These are phyloP conservation scores for Sander lucioperca DNA, from an alignment of 2,113 vertebrate species.

Conservation along the genomic window DNA sequence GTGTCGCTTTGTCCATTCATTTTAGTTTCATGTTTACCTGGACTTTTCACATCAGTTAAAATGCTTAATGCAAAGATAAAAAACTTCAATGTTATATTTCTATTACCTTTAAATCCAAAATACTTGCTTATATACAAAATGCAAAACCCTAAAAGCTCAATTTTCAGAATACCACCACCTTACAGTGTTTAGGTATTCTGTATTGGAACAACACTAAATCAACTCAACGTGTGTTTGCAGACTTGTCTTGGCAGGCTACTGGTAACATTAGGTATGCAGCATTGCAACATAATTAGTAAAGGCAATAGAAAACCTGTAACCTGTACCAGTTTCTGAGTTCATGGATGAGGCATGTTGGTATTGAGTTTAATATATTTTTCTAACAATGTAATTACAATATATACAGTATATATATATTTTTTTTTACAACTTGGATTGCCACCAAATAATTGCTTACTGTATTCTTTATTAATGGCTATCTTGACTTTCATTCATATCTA, in stretches of 20 bases:
- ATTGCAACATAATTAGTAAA: neutral
- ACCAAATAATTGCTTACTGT: neutral
- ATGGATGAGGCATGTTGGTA: neutral
- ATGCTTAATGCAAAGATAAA: neutral
- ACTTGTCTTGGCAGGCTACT: neutral
- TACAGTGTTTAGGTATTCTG: neutral
- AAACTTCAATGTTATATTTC: neutral
- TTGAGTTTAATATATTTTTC: neutral
- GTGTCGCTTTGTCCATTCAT: no score
- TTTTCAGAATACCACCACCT: neutral
- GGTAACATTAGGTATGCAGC: neutral
- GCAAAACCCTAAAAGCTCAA: neutral
- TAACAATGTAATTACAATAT: no score
- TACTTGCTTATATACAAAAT: neutral
- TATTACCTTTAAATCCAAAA: neutral
- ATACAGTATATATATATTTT: neutral
- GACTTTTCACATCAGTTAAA: neutral
- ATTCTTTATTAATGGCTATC: neutral
- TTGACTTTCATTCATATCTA: neutral
- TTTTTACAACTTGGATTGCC: neutral
- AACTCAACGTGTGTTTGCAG: neutral
- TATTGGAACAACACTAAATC: neutral
- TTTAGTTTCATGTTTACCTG: neutral
- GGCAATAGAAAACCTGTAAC: neutral
- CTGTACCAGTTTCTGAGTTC: neutral